Percentiles rank a stretch among this genome's conserved stretches.
Evolutionary conservation across 2,888 invertebrate species (phyloP).

Genomic region (Caenorhabditis sp.): DNA sequence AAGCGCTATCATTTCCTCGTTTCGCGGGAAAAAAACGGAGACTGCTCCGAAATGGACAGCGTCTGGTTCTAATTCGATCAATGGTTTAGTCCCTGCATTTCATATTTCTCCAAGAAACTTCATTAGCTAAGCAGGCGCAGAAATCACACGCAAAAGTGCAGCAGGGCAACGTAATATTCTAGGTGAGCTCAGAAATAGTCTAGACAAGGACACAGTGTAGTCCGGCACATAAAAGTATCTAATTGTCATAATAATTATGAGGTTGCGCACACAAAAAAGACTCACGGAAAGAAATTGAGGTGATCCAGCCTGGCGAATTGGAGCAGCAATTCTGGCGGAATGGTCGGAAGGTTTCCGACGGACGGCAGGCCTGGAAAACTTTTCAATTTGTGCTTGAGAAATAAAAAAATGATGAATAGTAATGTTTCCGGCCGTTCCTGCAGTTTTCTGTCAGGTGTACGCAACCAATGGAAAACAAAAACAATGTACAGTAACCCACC

Average conservation of each 20-base stretch:
- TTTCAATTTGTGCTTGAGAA: background rate
- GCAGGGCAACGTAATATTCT: constrained; percentile 14
- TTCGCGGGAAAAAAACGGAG: too few species aligned
- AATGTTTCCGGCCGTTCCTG: background rate
- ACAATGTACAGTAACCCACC: constrained; percentile 50
- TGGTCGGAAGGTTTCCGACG: constrained; percentile 14
- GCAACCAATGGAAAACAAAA: constrained; percentile 14
- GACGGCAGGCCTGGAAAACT: constrained; percentile 28
- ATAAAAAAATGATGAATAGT: background rate
- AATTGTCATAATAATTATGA: constrained; percentile 2
- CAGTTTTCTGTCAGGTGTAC: background rate
- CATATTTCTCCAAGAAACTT: constrained; percentile 22
- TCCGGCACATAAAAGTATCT: background rate
- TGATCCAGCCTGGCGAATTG: constrained; percentile 41
- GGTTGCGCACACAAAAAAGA: constrained; percentile 5
- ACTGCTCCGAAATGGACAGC: background rate
- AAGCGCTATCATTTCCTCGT: too few species aligned
- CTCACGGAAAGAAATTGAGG: constrained; percentile 46
- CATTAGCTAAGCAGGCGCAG: constrained; percentile 25
- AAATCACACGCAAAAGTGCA: constrained; percentile 47
- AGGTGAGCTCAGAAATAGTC: constrained; percentile 22
- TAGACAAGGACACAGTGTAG: constrained; percentile 18
- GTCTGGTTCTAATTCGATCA: constrained; percentile 27
- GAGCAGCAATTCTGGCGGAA: constrained; percentile 46
- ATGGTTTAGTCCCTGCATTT: constrained; percentile 4